Conservation (phyloP, 1,140 invertebrate species). For the Mactra quadrangularis region DNA sequence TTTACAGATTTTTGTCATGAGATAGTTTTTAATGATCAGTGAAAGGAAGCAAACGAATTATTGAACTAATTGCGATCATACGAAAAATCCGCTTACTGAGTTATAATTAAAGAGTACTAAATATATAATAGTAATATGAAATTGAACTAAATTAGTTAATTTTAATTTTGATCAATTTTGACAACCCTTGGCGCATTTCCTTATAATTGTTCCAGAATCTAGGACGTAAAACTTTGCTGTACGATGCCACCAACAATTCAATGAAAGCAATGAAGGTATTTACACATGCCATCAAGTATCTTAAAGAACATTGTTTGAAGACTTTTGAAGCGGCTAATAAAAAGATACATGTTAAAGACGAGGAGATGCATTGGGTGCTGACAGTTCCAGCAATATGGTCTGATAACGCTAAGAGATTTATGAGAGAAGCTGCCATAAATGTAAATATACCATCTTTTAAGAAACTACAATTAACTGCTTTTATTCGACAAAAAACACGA, state of each 20-base stretch:
- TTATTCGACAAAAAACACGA: not conserved
- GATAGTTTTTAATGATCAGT: too few relatives aligned
- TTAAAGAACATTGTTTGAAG: constrained; percentile 44
- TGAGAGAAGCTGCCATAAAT: constrained; percentile 54
- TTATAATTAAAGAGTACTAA: too few relatives aligned
- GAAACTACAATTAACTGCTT: not conserved
- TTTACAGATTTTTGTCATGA: too few relatives aligned
- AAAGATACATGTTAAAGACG: not conserved
- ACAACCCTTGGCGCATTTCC: too few relatives aligned
- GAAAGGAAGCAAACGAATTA: too few relatives aligned
- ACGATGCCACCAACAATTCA: constrained; percentile 17
- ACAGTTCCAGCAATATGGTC: constrained; percentile 53
- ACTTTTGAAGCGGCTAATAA: not conserved
- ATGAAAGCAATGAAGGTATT: constrained; percentile 61
- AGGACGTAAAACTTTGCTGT: not conserved
- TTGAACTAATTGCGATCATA: too few relatives aligned
- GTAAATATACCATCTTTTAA: constrained; percentile 24
- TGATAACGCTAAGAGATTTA: constrained; percentile 48
- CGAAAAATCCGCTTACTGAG: too few relatives aligned
- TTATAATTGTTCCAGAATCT: constrained; percentile 5
- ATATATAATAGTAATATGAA: too few relatives aligned
- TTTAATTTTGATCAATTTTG: too few relatives aligned
- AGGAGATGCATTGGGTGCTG: constrained; percentile 42
- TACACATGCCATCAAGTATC: constrained; percentile 47
- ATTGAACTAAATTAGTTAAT: too few relatives aligned